Base-by-base conservation (phyloP, 2,113 vertebrate genomes). In the Hyperopisus bebe region DNA sequence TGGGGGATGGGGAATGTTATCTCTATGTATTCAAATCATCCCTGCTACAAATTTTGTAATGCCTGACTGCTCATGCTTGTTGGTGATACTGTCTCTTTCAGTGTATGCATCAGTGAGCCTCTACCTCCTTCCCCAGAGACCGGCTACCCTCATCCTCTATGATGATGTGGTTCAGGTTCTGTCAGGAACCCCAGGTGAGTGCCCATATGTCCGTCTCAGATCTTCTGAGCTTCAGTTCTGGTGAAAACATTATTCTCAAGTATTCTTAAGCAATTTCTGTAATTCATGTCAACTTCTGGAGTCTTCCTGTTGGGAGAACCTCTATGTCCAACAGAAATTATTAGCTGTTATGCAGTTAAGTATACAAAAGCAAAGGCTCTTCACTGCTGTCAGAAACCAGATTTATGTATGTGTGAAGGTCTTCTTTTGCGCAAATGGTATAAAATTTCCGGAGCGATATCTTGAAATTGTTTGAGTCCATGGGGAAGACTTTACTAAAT, bases 141-240 rank as follows among this genome's bases (percentile, higher is more conserved):
- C 98, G 0, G 98, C 98, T 88, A 98, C 98, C 0, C 97, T 99
- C 44, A 98, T 99, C 92, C 97, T 99, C 86, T 99, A 98, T 89
- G 98, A 99, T 94, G 98, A 99, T 91, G 94, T 97, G 91, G 97
- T 99, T 90, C 98, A 99, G 93, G 97, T 99, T 92, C 96, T 99
- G 62, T 93, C 97, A 62, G 98, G 98, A 42, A 98, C 98, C 39
- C 98, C 98, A 92, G 98, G 98, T 99, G 95, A 95, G 91, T 74
- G 1, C 21, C 15, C 21, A 51, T 55, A 8, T 85, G 24, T 24
- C 17, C 3, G 15, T 58, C 2, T 31, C n/a, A 3, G 10, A 70
- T 70, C n/a, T 11, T 27, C 62, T 31, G 3, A 11, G n/a, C 62
- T 70, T 70, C 13, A 46, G 11, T 31, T 27, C 13, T 17, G n/a